Base-by-base conservation (phyloP, 1,140 invertebrate genomes). In the Zaprionus kolodkinae region DNA sequence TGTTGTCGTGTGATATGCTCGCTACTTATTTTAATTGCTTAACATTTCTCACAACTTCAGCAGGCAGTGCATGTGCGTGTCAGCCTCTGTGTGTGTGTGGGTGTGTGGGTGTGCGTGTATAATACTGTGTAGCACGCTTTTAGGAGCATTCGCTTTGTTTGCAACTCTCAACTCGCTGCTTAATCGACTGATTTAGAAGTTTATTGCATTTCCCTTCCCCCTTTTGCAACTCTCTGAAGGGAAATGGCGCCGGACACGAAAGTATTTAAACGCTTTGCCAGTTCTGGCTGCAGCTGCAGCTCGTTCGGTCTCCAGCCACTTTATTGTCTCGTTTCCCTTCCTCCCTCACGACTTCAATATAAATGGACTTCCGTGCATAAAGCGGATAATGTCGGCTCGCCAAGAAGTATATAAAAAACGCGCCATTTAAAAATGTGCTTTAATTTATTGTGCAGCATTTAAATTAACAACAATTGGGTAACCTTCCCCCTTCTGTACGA, bases 131-230 rank as follows among this genome's bases (percentile, higher is more conserved):
- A 48, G 43, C 56, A 76, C 62, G 79, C 76, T 88, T 83, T 88
- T 79, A 74, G 77, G 56, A 43, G 77, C 69, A 87, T 62, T 87
- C 70, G 67, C 80, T 55, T 72, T 65, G 73, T 72, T 64, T 61
- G 73, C 56, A 76, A 65, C 60, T 76, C 56, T 72, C 45, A 84
- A 73, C 64, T 80, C 80, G 77, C 79, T 77, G 83, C 85, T 88
- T 78, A 87, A 87, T 87, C 84, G 84, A 84, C 84, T 87, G 84
- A 87, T 88, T 87, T 87, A 84, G 84, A 84, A 87, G 84, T 88
- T 87, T 87, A 87, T 88, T 88, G 84, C 84, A 88, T 88, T 77
- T 72, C 69, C 64, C 83, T 68, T 59, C 57, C 21, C 21, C 21
- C n/a, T n/a, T 21, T 2, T 21, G 21, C 2, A 21, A 21, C 21